phyloP scores from a whole-genome alignment of 2,113 vertebrate species.

The Irena cyanogastra region DNA sequence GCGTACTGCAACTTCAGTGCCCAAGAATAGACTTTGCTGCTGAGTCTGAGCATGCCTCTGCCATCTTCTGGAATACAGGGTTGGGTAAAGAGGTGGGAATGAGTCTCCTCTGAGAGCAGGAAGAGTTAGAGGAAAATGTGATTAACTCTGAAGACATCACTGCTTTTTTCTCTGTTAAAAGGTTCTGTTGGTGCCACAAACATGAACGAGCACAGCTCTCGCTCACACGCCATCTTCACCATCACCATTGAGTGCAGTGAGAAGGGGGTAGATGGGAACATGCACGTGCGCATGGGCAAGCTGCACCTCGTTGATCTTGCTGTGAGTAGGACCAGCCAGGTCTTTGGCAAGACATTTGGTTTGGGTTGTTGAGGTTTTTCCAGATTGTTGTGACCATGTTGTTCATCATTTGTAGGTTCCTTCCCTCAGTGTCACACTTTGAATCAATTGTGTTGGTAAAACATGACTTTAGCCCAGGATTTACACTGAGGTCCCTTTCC shows the following conservation, averaged over 20 bases:
- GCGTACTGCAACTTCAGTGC: neutral
- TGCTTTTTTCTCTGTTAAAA: constrained; percentile 9
- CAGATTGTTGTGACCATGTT: neutral
- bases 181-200: constrained; percentile 97
- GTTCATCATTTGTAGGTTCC: neutral
- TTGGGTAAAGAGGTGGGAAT: neutral
- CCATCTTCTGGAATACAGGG: neutral
- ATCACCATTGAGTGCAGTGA: constrained; percentile 98
- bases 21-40: neutral
- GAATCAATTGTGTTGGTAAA: neutral
- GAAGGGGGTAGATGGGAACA: constrained; percentile 92
- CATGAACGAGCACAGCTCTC: constrained; percentile 99
- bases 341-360: neutral
- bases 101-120: neutral
- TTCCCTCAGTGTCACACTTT: neutral
- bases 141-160: neutral
- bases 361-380: neutral
- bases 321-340: constrained; percentile 66
- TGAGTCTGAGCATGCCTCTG: neutral
- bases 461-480: neutral
- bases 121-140: neutral
- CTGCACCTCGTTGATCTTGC: constrained; percentile 96
- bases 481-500: neutral
- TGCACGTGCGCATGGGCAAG: constrained; percentile 97
- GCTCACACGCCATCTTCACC: constrained; percentile 96